These are phyloP conservation scores for Nowickia ferox DNA, from an alignment of 2,888 invertebrate species.

Conservation along the genomic window DNA sequence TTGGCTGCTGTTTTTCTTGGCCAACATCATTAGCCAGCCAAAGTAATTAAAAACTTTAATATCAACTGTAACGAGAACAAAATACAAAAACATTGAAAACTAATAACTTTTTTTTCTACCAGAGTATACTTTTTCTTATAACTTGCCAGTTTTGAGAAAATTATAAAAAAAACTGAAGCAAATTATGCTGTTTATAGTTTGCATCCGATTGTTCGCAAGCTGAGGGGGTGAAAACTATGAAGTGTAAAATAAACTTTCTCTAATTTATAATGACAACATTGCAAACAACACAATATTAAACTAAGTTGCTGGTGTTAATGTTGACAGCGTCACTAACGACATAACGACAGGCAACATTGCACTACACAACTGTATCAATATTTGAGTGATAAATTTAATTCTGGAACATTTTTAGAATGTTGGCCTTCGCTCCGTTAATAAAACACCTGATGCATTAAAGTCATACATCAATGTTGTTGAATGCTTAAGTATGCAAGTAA, in stretches of 20 bases:
- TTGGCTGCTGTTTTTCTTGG: constrained; percentile 50
- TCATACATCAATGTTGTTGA: constrained; percentile 67
- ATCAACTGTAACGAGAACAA: constrained; percentile 3
- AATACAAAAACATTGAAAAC: constrained; percentile 24
- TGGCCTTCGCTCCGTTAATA: constrained; percentile 54
- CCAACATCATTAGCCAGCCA: constrained; percentile 68
- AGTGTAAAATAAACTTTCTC: constrained; percentile 63
- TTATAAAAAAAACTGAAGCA: constrained; percentile 7
- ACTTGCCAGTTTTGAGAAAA: constrained; percentile 40
- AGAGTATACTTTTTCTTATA: constrained; percentile 50
- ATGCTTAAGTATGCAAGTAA: not conserved
- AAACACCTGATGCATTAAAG: constrained; percentile 69
- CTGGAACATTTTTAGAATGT: constrained; percentile 45
- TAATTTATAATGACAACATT: constrained; percentile 68
- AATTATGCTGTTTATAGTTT: constrained; percentile 37
- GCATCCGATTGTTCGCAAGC: constrained; percentile 11
- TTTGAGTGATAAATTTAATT: constrained; percentile 60
- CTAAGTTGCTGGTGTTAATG: constrained; percentile 34
- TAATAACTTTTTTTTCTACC: constrained; percentile 34
- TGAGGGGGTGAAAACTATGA: constrained; percentile 22
- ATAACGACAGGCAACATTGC: constrained; percentile 41
- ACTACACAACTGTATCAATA: constrained; percentile 66
- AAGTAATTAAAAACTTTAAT: constrained; percentile 70
- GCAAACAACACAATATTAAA: constrained; percentile 25
- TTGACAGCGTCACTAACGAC: constrained; percentile 48